Conservation (phyloP, 2,113 vertebrate genomes). For the Neolamprologus hecqui region DNA sequence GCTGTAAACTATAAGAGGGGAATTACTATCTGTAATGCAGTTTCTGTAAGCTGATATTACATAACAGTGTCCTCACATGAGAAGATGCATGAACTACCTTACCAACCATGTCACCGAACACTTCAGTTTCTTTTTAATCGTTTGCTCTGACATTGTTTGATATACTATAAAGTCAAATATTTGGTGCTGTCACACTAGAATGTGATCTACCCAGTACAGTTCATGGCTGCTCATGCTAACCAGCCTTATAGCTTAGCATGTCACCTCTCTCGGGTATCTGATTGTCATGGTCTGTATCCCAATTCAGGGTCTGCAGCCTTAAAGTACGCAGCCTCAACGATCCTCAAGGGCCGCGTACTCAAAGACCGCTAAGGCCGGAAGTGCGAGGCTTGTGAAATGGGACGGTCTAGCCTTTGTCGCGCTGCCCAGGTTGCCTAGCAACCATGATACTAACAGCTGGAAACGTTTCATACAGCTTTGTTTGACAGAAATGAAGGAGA, state of each 20-base stretch:
- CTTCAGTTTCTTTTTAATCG: background rate
- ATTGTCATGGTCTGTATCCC: rapidly evolving
- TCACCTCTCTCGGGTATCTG: background rate
- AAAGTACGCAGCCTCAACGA: too few species aligned
- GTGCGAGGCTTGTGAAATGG: too few species aligned
- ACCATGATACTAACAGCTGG: too few species aligned
- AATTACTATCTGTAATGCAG: background rate
- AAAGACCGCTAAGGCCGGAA: too few species aligned
- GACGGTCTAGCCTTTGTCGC: too few species aligned
- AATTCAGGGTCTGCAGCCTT: too few species aligned
- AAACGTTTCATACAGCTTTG: too few species aligned
- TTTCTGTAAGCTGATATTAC: background rate
- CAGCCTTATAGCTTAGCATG: background rate
- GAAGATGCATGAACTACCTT: background rate
- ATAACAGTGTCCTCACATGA: background rate
- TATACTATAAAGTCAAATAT: background rate
- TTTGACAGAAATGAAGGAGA: too few species aligned
- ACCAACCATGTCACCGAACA: background rate
- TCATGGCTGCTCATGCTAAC: background rate
- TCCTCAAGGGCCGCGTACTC: too few species aligned
- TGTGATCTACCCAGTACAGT: background rate
- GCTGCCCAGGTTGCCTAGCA: too few species aligned
- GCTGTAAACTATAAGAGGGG: background rate
- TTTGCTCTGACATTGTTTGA: background rate
- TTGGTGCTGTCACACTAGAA: background rate